Evolutionary conservation across 2,888 invertebrate genomes (phyloP).

Genomic region (Heliconius sara): DNA sequence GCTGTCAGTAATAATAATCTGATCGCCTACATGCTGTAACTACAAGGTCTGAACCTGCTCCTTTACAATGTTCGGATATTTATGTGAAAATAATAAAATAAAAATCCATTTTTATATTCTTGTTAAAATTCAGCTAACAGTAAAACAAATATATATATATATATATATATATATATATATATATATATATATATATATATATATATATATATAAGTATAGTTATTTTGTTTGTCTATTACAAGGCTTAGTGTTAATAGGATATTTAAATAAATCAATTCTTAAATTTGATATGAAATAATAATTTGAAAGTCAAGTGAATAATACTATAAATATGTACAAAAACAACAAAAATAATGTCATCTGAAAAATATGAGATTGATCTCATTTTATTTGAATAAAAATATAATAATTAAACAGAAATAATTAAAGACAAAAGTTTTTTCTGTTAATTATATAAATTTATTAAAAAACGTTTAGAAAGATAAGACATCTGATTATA

Average conservation of each 20-base stretch:
- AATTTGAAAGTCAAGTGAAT: background rate
- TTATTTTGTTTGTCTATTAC: background rate
- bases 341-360: background rate
- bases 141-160: background rate
- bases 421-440: background rate
- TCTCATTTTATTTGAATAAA: background rate
- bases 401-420: background rate
- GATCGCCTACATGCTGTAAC: slow-evolving; percentile 48
- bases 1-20: slow-evolving; percentile 43
- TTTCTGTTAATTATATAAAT: no score
- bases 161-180: no score
- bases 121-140: slow-evolving; percentile 20
- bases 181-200: no score
- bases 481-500: background rate
- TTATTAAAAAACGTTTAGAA: background rate
- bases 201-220: no score
- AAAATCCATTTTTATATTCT: background rate
- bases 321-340: background rate
- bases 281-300: background rate
- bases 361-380: background rate
- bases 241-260: background rate
- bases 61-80: slow-evolving; percentile 41
- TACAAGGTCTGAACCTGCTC: slow-evolving; percentile 45
- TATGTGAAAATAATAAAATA: slow-evolving; percentile 40
- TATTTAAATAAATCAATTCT: background rate